Evolutionary conservation across 2,888 invertebrate genomes (phyloP).

Genomic region (Microplitis deprimator): DNA sequence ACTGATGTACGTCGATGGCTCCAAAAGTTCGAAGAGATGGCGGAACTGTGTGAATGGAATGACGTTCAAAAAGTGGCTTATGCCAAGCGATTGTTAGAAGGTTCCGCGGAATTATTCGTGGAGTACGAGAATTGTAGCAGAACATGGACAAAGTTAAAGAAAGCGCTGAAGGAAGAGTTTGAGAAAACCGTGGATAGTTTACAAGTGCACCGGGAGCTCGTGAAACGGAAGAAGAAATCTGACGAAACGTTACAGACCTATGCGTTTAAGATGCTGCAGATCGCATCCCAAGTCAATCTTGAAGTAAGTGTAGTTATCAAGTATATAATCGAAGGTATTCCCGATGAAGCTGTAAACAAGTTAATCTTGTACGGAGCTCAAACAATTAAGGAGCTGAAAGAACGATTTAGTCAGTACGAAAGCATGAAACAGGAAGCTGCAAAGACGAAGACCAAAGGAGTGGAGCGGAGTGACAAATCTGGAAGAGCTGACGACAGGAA

Average conservation of each 20-base stretch:
- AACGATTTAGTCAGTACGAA: constrained; percentile 34
- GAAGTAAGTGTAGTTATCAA: constrained; percentile 43
- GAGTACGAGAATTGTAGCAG: constrained; percentile 39
- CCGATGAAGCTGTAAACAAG: constrained; percentile 42
- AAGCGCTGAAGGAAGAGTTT: constrained; percentile 19
- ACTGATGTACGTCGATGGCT: constrained; percentile 44
- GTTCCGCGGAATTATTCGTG: constrained; percentile 48
- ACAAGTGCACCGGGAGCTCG: constrained; percentile 41
- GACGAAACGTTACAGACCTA: constrained; percentile 46
- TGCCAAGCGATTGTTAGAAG: constrained; percentile 45
- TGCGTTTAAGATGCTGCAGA: constrained; percentile 45
- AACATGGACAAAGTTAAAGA: constrained; percentile 44
- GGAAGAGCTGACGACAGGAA: neutral
- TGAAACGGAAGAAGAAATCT: constrained; percentile 27
- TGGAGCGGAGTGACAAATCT: neutral
- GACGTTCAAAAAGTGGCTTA: constrained; percentile 49
- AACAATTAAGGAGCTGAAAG: constrained; percentile 40
- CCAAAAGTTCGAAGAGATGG: constrained; percentile 48
- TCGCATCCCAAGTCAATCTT: constrained; percentile 45
- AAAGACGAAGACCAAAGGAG: neutral
- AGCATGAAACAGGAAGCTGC: constrained; percentile 15
- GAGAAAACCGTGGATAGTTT: constrained; percentile 38
- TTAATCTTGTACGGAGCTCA: constrained; percentile 38
- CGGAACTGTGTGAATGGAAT: constrained; percentile 44
- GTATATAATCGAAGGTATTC: constrained; percentile 45